These are phyloP conservation scores for Apoderus coryli DNA, from an alignment of 2,888 invertebrate species.

Conservation along the genomic window DNA sequence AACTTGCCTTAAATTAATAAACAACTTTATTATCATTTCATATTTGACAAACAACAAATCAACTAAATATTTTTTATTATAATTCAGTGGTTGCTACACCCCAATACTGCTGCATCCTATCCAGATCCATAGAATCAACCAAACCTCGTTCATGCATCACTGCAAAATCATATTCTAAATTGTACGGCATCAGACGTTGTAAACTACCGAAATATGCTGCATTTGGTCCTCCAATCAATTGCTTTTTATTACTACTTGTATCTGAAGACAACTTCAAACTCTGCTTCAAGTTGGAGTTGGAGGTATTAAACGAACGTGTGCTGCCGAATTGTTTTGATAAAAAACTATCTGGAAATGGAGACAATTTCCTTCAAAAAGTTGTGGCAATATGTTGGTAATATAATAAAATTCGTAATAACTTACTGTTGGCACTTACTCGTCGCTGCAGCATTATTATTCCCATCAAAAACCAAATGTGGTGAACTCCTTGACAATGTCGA, in stretches of 20 bases:
- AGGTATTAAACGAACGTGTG: conserved; percentile 60
- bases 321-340: conserved; percentile 67
- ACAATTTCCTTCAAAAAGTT: too few relatives aligned
- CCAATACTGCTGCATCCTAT: conserved; percentile 84
- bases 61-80: too few relatives aligned
- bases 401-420: too few relatives aligned
- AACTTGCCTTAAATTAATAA: too few relatives aligned
- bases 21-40: too few relatives aligned
- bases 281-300: conserved; percentile 38
- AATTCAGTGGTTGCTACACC: conserved; percentile 79
- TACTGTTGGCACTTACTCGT: too few relatives aligned
- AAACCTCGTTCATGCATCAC: conserved; percentile 64
- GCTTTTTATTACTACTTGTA: conserved; percentile 43
- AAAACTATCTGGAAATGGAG: conserved; percentile 36
- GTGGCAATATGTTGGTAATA: too few relatives aligned
- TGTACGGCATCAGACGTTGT: conserved; percentile 71
- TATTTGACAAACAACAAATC: too few relatives aligned
- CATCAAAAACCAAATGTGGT: conserved; percentile 44
- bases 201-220: conserved; percentile 79
- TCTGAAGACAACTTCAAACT: conserved; percentile 32
- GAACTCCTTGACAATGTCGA: conserved; percentile 51
- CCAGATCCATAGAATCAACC: conserved; percentile 64
- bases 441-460: conserved; percentile 22
- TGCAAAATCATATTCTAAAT: conserved; percentile 70
- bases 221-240: conserved; percentile 58